Conservation (phyloP, 2,113 vertebrate species). For the Dicaeum eximium region DNA sequence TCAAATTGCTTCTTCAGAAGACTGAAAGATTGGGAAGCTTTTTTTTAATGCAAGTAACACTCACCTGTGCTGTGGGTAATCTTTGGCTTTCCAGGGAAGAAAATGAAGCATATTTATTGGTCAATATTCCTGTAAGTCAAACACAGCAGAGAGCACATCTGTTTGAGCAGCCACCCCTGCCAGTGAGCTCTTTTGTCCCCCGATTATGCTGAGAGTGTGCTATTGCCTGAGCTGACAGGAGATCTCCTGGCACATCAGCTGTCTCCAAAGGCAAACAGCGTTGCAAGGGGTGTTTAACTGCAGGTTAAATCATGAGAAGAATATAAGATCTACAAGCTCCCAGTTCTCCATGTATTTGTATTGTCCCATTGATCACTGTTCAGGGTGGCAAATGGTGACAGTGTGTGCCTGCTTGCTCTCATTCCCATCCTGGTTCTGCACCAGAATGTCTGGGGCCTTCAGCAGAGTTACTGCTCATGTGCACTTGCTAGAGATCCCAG, state of each 20-base stretch:
- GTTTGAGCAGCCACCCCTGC: background rate
- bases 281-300: background rate
- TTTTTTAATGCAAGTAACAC: background rate
- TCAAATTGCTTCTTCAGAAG: background rate
- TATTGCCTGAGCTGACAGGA: background rate
- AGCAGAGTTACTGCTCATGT: background rate
- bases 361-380: background rate
- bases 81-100: background rate
- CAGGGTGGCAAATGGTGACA: background rate
- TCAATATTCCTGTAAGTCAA: background rate
- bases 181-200: background rate
- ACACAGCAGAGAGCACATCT: background rate
- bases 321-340: background rate
- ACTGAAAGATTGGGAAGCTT: background rate
- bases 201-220: background rate
- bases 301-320: background rate
- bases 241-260: background rate
- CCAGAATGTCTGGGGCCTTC: background rate
- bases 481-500: background rate
- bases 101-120: background rate
- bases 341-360: background rate
- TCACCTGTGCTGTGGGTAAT: background rate
- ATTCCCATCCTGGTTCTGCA: background rate
- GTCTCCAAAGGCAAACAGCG: background rate
- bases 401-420: accelerated